phyloP scores from a whole-genome alignment of 2,888 invertebrate genomes.

The Yponomeuta sedellus region DNA sequence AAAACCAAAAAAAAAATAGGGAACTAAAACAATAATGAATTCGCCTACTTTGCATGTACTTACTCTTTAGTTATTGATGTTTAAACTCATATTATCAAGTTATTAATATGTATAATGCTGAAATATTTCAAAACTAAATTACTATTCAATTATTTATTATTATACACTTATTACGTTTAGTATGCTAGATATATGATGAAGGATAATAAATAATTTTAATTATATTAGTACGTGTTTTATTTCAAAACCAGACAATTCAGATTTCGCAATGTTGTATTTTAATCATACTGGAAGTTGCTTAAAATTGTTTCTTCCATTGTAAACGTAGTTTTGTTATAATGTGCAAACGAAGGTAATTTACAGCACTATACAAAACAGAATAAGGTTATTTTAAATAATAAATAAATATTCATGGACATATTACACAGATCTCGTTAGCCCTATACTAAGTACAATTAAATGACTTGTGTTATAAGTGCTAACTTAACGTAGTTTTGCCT shows the following conservation, averaged over 20 bases:
- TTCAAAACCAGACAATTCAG: neutral
- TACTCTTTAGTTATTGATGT: conserved; percentile 49
- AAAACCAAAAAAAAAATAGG: conserved; percentile 32
- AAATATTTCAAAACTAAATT: conserved; percentile 73
- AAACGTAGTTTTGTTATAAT: too few species aligned
- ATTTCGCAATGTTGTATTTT: too few species aligned
- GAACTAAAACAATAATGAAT: conserved; percentile 68
- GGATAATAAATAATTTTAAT: conserved; percentile 79
- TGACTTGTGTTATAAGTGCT: too few species aligned
- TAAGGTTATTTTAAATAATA: too few species aligned
- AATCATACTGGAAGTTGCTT: too few species aligned
- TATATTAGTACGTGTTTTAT: conserved; percentile 54
- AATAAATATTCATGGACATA: too few species aligned
- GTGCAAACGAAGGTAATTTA: too few species aligned
- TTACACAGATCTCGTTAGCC: too few species aligned
- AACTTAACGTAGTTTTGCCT: too few species aligned
- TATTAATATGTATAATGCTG: conserved; percentile 71
- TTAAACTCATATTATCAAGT: conserved; percentile 60
- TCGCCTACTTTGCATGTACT: conserved; percentile 69
- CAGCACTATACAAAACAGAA: too few species aligned
- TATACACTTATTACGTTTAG: conserved; percentile 78
- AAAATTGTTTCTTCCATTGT: too few species aligned
- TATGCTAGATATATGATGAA: conserved; percentile 78
- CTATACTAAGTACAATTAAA: too few species aligned
- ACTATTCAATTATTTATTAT: conserved; percentile 77